Evolutionary conservation across 2,888 invertebrate genomes (phyloP).

Genomic region (Leucania comma): DNA sequence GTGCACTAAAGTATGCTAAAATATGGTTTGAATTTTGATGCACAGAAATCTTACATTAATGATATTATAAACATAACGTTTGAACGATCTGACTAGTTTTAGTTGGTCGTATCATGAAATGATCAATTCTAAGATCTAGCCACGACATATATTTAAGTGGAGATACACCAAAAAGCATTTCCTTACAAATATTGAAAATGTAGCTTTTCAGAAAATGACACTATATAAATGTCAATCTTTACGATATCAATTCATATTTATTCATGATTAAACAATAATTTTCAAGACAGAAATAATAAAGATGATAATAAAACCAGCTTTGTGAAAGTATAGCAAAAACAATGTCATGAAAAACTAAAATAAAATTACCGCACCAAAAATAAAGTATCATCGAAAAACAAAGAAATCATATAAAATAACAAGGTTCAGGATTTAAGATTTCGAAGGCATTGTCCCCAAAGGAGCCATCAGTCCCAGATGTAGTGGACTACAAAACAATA

Average conservation of each 20-base stretch:
- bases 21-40: no score
- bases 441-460: slow-evolving; percentile 41
- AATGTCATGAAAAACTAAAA: slow-evolving; percentile 13
- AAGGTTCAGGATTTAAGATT: slow-evolving; percentile 47
- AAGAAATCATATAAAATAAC: slow-evolving; percentile 36
- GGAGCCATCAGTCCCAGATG: slow-evolving; percentile 43
- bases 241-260: neutral
- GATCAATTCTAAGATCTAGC: no score
- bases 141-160: no score
- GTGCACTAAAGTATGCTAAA: no score
- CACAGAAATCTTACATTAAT: no score
- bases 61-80: no score
- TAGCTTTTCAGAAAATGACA: neutral
- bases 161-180: no score
- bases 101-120: no score
- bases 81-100: no score
- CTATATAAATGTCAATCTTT: neutral
- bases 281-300: neutral
- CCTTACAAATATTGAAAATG: no score
- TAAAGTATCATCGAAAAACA: slow-evolving; percentile 34
- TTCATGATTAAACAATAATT: neutral
- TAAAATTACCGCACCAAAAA: slow-evolving; percentile 2
- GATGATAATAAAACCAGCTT: neutral
- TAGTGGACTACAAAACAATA: slow-evolving; percentile 50
- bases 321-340: neutral